Evolutionary conservation across 2,888 invertebrate genomes (phyloP), one percentile per base, ranked within the genome.

Genomic region (Andrena bucephala): DNA sequence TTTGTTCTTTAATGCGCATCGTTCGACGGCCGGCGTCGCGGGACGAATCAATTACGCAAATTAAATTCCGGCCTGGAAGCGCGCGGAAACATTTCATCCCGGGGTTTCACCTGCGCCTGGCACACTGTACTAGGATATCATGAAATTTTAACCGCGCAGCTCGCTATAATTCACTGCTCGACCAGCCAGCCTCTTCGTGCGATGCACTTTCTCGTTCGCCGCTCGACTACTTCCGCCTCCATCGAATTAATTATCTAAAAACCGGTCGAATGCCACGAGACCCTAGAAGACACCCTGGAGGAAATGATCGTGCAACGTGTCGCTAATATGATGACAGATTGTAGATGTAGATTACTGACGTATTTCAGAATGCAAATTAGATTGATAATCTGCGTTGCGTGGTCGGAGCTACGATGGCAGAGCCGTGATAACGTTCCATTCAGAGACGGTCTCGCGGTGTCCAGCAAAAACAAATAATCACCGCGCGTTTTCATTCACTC

Each of bases 41-140:
- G 16, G 57, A 65, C 3, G 81, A 65, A 77, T 77, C 77, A 81
- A 81, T 77, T 72, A 72, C 63, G 77, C 8, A 69, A 72, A 81
- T 81, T 72, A 77, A 81, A 81, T 77, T 60, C 67, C 50, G 16
- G 1, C 42, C 42, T 3, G 48, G 65, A 75, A 68, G 33, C 67
- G 50, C n/a, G 27, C 24, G 6, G 36, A 27, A 50, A 67, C 33
- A 50, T 67, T 67, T 31, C 54, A 16, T 16, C 42, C 29, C 31
- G 7, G 16, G 16, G 29, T 36, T 68, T 68, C 60, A 59, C 5
- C 10, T 7, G 29, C 62, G 31, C 2, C 10, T 20, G 62, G 13
- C 27, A 33, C 62, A 52, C 69, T 69, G 10, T 60, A 3, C 24
- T 36, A 5, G 13, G 8, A 36, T 48, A 33, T 77, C 57, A 8